phyloP scores from a whole-genome alignment of 92 coral and sea anemone species.

The Isaurus tuberculatus region DNA sequence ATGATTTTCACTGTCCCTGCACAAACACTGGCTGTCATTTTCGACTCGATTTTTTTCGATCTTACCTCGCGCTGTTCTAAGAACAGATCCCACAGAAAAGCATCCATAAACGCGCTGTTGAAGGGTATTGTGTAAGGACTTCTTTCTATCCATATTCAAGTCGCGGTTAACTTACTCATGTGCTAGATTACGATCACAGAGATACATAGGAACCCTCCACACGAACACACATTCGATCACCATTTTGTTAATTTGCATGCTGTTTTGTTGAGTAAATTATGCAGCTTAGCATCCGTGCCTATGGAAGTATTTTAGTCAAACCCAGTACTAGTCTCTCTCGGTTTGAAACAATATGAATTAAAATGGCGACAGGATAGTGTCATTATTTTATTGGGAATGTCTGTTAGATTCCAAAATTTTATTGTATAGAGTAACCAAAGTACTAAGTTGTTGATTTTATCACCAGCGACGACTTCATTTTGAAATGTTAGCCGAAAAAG shows the following conservation, averaged over 20 bases:
- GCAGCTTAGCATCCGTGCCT: slow-evolving; percentile 27
- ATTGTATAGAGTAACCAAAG: not conserved
- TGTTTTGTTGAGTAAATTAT: not conserved
- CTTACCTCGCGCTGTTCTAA: slow-evolving; percentile 81
- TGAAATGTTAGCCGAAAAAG: slow-evolving; percentile 57
- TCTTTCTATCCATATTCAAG: slow-evolving; percentile 59
- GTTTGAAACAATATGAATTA: not conserved
- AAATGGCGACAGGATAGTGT: slow-evolving; percentile 30
- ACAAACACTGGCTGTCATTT: not conserved
- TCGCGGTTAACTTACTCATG: not conserved
- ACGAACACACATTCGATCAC: slow-evolving; percentile 23
- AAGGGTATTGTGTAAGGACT: slow-evolving; percentile 65
- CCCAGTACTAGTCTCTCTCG: slow-evolving; percentile 40
- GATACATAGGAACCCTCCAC: not conserved
- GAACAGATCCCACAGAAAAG: slow-evolving; percentile 58
- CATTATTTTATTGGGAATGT: not conserved
- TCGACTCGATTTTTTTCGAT: not conserved
- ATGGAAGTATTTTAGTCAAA: not conserved
- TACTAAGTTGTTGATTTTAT: not conserved
- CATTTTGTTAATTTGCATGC: slow-evolving; percentile 14
- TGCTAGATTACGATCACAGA: slow-evolving; percentile 25
- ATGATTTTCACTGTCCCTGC: not conserved
- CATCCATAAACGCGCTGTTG: slow-evolving; percentile 81
- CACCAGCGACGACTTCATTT: not conserved
- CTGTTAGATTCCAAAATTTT: not conserved